Conservation (phyloP, 2,888 invertebrate species). For the Villa cingulata region DNA sequence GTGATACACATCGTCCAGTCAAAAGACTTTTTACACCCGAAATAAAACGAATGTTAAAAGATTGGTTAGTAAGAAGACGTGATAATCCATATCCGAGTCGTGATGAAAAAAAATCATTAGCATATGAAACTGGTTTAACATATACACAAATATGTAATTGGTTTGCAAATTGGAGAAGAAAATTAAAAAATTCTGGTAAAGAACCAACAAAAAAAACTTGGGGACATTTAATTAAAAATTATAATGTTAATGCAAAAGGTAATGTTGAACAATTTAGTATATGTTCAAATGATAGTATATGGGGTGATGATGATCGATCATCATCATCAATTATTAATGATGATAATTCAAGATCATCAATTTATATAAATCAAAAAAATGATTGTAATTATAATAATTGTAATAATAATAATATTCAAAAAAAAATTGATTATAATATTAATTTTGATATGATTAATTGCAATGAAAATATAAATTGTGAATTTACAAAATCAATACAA, state of each 20-base stretch:
- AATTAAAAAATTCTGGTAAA: slow-evolving; percentile 59
- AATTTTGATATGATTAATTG: slow-evolving; percentile 8
- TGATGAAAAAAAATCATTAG: slow-evolving; percentile 60
- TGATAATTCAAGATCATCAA: slow-evolving; percentile 6
- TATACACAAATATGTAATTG: slow-evolving; percentile 67
- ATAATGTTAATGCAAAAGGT: slow-evolving; percentile 60
- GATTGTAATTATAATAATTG: too few species aligned
- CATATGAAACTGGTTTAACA: slow-evolving; percentile 59
- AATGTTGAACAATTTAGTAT: slow-evolving; percentile 71
- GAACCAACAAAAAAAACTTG: slow-evolving; percentile 56
- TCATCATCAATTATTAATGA: too few species aligned
- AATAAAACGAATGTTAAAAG: slow-evolving; percentile 62
- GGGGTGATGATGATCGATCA: slow-evolving; percentile 49
- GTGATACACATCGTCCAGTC: slow-evolving; percentile 40
- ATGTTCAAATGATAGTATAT: slow-evolving; percentile 64
- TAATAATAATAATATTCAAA: background rate
- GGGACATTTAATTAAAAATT: slow-evolving; percentile 54
- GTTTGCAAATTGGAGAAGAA: slow-evolving; percentile 74
- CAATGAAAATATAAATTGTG: too few species aligned
- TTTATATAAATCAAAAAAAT: slow-evolving; percentile 1
- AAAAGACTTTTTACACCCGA: slow-evolving; percentile 67
- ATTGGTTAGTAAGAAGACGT: slow-evolving; percentile 60
- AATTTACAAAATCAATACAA: slow-evolving; percentile 2
- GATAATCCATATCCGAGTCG: slow-evolving; percentile 68
- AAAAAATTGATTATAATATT: too few species aligned